Conservation (phyloP, 1,140 invertebrate genomes). For the Portunus trituberculatus region DNA sequence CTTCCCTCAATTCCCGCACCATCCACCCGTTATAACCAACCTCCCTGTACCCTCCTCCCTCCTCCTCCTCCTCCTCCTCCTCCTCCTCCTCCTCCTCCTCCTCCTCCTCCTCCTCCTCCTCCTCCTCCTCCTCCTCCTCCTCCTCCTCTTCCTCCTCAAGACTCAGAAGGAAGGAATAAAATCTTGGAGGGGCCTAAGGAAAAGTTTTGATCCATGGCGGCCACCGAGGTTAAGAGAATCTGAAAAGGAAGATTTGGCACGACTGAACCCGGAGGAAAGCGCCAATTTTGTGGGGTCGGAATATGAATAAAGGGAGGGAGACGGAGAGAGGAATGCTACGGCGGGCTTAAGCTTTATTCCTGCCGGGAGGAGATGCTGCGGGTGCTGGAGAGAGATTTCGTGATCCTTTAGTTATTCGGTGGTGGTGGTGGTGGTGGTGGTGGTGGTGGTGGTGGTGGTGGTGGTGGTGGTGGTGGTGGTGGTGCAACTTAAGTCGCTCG, state of each 20-base stretch:
- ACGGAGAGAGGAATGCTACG: constrained; percentile 9
- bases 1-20: not conserved
- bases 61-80: not conserved
- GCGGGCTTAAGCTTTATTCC: not conserved
- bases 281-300: not conserved
- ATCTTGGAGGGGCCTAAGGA: constrained; percentile 9
- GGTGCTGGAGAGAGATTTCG: not conserved
- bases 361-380: not conserved
- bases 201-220: not conserved
- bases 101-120: not conserved
- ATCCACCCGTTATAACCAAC: not conserved
- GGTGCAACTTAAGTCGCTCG: too few relatives aligned
- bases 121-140: not conserved
- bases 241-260: not conserved
- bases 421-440: not conserved
- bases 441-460: not conserved
- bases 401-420: not conserved
- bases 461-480: not conserved
- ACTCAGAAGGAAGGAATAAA: not conserved
- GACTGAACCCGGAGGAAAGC: not conserved
- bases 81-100: too few relatives aligned
- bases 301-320: not conserved
- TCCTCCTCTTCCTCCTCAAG: not conserved
- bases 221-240: not conserved
- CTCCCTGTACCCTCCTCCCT: not conserved